Conservation (phyloP, 2,113 vertebrate species). For the Sapajus apella region DNA sequence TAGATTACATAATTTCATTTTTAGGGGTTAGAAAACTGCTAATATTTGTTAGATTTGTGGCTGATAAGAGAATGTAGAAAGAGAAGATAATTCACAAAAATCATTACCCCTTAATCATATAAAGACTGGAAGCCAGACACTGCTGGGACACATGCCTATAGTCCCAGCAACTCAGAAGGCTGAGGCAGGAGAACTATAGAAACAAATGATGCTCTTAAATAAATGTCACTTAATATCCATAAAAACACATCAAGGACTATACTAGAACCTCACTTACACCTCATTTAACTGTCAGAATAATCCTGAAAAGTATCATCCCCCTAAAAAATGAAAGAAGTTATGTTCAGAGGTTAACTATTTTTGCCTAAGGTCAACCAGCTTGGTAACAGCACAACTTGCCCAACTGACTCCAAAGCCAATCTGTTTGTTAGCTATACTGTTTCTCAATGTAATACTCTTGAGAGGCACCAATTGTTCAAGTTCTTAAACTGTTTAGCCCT, state of each 20-base stretch:
- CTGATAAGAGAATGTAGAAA: not conserved
- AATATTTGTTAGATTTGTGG: not conserved
- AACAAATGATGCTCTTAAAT: constrained; percentile 27
- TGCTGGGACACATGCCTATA: not conserved
- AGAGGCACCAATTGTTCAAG: not conserved
- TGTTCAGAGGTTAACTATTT: not conserved
- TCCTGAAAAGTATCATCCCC: not conserved
- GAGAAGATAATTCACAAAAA: not conserved
- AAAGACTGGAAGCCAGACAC: not conserved
- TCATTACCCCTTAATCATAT: not conserved
- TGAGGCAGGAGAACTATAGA: not conserved
- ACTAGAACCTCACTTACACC: not conserved
- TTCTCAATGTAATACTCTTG: not conserved
- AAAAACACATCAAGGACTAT: not conserved
- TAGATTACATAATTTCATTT: not conserved
- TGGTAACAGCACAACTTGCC: not conserved
- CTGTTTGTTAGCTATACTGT: not conserved
- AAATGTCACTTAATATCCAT: not conserved
- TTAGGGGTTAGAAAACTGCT: not conserved
- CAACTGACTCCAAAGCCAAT: not conserved
- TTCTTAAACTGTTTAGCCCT: not conserved
- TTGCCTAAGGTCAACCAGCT: not conserved
- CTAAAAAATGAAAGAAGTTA: not conserved
- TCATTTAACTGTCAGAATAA: not conserved
- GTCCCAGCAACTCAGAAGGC: not conserved